A percentile compares a stretch with the other conserved stretches of the same genome.
Conservation (phyloP, 2,113 vertebrate species). For the Panthera leo region DNA sequence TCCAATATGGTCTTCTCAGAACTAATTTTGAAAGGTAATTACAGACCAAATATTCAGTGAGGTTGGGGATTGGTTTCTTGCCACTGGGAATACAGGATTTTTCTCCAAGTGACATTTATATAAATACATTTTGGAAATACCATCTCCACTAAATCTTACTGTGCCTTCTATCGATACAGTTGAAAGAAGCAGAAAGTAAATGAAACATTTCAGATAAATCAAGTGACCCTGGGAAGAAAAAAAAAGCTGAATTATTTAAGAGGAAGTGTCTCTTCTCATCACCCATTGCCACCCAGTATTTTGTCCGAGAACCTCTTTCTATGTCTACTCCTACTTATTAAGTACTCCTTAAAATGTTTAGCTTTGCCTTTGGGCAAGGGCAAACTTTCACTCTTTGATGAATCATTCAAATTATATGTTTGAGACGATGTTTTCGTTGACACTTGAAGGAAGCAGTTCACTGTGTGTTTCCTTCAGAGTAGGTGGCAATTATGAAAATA, state of each 20-base stretch:
- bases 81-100: not conserved
- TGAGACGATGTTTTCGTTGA: conserved; percentile 61
- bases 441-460: conserved; percentile 53
- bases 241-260: conserved; percentile 1
- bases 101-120: conserved; percentile 4
- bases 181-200: conserved; percentile 20
- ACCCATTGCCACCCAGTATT: not conserved
- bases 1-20: not conserved
- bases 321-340: not conserved
- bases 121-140: conserved; percentile 11
- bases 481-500: conserved; percentile 62
- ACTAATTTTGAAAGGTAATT: conserved; percentile 30
- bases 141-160: not conserved
- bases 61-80: conserved; percentile 22
- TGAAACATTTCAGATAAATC: conserved; percentile 19
- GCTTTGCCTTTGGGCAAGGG: conserved; percentile 64
- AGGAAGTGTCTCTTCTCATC: not conserved
- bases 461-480: conserved; percentile 45
- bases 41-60: conserved; percentile 21
- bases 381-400: conserved; percentile 50
- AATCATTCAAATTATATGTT: conserved; percentile 67
- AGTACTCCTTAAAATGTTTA: not conserved
- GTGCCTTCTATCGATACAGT: not conserved
- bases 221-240: not conserved
- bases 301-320: conserved; percentile 44